Conservation (phyloP, 2,113 vertebrate genomes). For the Jacana jacana region DNA sequence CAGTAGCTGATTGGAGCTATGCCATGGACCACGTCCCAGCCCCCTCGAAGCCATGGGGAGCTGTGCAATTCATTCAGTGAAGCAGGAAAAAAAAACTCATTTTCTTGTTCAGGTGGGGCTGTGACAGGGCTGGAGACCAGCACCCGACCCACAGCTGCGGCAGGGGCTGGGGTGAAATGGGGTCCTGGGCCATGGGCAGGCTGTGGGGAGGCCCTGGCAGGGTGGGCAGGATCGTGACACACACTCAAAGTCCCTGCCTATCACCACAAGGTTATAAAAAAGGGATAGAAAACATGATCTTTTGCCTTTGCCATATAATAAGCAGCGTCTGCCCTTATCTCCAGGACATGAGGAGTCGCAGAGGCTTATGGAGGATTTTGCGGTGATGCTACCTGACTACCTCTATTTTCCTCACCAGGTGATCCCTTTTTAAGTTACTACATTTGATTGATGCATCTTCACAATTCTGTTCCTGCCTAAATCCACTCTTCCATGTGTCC, state of each 20-base stretch:
- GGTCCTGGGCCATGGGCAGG: neutral
- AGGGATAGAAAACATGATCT: neutral
- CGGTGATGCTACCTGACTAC: neutral
- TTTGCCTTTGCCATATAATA: neutral
- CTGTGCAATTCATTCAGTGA: neutral
- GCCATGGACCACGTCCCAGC: rapidly evolving
- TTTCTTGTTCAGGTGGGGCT: neutral
- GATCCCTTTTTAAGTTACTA: neutral
- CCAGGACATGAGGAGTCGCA: neutral
- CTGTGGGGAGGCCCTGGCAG: rapidly evolving
- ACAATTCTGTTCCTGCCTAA: neutral
- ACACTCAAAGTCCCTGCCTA: neutral
- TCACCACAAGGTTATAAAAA: neutral
- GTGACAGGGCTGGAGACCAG: neutral
- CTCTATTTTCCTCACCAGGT: neutral
- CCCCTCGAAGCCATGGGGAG: neutral
- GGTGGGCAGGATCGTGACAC: neutral
- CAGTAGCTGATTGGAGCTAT: neutral
- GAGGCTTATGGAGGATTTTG: neutral
- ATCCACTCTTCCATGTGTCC: neutral
- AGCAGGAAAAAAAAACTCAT: neutral
- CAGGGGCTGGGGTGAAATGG: neutral
- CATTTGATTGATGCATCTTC: neutral
- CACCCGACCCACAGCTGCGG: neutral
- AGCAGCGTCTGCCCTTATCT: neutral